These are phyloP conservation scores for Zaprionus bogoriensis DNA, from an alignment of 2,888 invertebrate genomes.

Conservation along the genomic window DNA sequence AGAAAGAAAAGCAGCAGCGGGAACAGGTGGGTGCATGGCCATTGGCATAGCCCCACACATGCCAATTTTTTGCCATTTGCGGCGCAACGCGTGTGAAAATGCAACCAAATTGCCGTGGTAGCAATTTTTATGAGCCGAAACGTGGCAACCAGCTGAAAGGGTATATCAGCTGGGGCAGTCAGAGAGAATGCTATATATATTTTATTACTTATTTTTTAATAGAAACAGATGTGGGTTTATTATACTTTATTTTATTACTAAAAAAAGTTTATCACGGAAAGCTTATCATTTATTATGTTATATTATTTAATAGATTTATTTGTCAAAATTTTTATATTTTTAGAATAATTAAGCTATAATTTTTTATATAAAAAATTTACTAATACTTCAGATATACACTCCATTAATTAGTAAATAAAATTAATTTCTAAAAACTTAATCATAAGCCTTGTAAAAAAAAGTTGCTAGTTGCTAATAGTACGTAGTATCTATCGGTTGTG, in stretches of 20 bases:
- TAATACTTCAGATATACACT: too few species aligned
- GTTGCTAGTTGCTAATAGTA: neutral
- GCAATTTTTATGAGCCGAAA: conserved; percentile 39
- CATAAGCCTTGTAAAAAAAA: too few species aligned
- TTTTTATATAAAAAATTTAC: too few species aligned
- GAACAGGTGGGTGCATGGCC: neutral
- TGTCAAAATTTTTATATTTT: too few species aligned
- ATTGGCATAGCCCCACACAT: conserved; percentile 34
- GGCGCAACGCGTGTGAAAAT: conserved; percentile 51
- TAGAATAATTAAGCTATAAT: too few species aligned
- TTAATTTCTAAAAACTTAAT: too few species aligned
- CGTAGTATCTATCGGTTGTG: neutral
- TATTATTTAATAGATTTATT: too few species aligned
- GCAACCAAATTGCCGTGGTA: conserved; percentile 63
- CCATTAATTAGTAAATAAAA: neutral
- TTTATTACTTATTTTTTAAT: too few species aligned
- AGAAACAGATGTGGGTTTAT: too few species aligned
- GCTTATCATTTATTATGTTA: too few species aligned
- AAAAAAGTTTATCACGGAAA: too few species aligned
- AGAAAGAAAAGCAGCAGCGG: neutral
- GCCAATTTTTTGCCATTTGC: conserved; percentile 50
- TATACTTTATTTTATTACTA: too few species aligned
- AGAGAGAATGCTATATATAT: neutral
- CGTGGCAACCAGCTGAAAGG: neutral
- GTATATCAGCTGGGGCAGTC: conserved; percentile 1